Conservation (phyloP, 2,797 vertebrate genomes). For the Danio choprae region DNA sequence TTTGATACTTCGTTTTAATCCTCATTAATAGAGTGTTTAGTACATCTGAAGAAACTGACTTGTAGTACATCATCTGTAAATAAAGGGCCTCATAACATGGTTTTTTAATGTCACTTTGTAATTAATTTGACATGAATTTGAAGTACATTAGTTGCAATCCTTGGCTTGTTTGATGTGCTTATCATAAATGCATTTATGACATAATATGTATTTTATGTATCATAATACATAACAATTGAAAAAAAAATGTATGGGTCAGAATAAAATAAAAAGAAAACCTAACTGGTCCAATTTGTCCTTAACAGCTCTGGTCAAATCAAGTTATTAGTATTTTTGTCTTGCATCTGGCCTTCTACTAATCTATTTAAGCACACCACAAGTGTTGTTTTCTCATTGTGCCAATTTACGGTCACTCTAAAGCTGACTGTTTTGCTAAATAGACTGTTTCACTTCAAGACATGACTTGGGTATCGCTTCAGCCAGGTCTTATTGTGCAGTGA, state of each 20-base stretch:
- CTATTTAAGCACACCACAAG: slow-evolving; percentile 4
- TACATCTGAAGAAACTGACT: neutral
- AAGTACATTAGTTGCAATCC: neutral
- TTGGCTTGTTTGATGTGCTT: neutral
- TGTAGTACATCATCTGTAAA: neutral
- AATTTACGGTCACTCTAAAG: neutral
- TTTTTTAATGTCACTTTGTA: neutral
- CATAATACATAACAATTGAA: neutral
- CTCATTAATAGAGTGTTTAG: neutral
- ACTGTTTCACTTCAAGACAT: slow-evolving; percentile 28
- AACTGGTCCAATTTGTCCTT: neutral
- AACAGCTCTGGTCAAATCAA: neutral
- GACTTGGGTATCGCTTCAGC: neutral
- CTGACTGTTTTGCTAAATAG: slow-evolving; percentile 27
- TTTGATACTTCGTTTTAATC: neutral
- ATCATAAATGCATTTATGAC: neutral
- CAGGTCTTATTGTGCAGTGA: slow-evolving; percentile 4
- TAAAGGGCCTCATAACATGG: neutral
- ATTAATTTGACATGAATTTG: neutral
- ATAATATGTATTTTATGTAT: neutral
- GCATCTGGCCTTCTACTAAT: neutral
- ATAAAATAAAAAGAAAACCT: neutral
- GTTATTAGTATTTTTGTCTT: neutral
- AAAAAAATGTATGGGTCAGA: neutral
- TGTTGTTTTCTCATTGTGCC: slow-evolving; percentile 10